phyloP scores from a whole-genome alignment of 2,888 invertebrate species.

The Scaptomyza reducta region DNA sequence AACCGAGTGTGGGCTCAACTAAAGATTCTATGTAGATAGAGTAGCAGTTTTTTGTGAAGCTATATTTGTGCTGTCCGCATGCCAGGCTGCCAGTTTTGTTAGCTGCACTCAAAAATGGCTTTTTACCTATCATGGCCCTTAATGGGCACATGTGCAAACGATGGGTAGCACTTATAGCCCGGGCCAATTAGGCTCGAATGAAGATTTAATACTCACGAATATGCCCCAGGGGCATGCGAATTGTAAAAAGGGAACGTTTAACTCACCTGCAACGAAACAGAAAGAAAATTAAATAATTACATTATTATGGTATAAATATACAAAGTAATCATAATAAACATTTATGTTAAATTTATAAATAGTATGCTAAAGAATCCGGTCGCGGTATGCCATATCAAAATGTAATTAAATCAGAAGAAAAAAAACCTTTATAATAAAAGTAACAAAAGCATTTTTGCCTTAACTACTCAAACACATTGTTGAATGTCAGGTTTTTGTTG shows the following conservation, averaged over 20 bases:
- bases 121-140: constrained; percentile 33
- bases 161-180: constrained; percentile 29
- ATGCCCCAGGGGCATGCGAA: constrained; percentile 52
- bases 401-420: constrained; percentile 44
- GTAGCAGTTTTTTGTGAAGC: constrained; percentile 18
- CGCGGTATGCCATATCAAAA: constrained; percentile 20
- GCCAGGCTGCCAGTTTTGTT: constrained; percentile 9
- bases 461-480: constrained; percentile 10
- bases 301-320: constrained; percentile 47
- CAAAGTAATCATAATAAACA: constrained; percentile 32
- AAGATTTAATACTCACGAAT: constrained; percentile 68
- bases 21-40: constrained; percentile 9
- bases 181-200: constrained; percentile 52
- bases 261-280: constrained; percentile 72
- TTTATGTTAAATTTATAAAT: constrained; percentile 15
- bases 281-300: constrained; percentile 64
- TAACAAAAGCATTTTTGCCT: constrained; percentile 2
- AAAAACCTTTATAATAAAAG: background rate
- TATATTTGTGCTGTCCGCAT: constrained; percentile 25
- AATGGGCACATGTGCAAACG: constrained; percentile 39
- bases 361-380: constrained; percentile 34
- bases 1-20: constrained; percentile 27
- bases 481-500: constrained; percentile 33
- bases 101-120: constrained; percentile 23
- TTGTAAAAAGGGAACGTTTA: constrained; percentile 56